Percentiles rank a stretch among this genome's conserved stretches.
Conservation (phyloP, 2,888 invertebrate species). For the Strigamia transsilvanica region DNA sequence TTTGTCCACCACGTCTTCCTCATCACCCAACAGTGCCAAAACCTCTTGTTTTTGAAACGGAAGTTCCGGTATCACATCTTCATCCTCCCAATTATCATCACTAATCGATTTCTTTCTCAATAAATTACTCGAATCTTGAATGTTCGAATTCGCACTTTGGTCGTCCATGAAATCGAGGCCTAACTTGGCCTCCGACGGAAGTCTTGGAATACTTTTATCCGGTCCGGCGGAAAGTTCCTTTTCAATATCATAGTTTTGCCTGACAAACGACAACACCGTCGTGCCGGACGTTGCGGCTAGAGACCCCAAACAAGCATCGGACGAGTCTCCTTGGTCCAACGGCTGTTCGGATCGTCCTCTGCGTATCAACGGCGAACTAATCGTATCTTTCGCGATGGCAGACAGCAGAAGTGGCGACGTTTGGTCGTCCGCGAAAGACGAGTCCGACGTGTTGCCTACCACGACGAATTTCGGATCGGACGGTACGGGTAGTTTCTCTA, state of each 20-base stretch:
- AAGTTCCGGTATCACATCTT: too few relatives aligned
- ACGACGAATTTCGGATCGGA: too few relatives aligned
- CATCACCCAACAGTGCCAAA: too few relatives aligned
- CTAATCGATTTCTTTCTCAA: too few relatives aligned
- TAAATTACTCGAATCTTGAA: too few relatives aligned
- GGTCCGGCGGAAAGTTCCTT: neutral
- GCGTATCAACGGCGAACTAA: conserved; percentile 9
- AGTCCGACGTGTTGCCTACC: neutral
- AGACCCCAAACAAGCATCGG: neutral
- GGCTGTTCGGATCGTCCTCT: neutral
- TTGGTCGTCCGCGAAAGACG: neutral
- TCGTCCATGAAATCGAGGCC: too few relatives aligned
- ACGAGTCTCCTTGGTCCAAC: neutral
- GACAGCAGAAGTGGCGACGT: neutral
- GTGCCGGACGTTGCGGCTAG: neutral
- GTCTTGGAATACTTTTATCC: too few relatives aligned
- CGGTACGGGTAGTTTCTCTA: neutral
- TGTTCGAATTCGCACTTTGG: too few relatives aligned
- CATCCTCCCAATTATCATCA: too few relatives aligned
- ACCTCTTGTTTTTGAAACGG: too few relatives aligned
- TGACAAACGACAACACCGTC: neutral
- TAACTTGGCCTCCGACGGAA: too few relatives aligned
- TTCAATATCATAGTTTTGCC: neutral
- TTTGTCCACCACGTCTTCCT: too few relatives aligned
- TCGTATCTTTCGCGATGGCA: conserved; percentile 9